A percentile compares a stretch with the other conserved stretches of the same genome.
phyloP scores from a whole-genome alignment of 2,113 vertebrate genomes.

The Chamaea fasciata region DNA sequence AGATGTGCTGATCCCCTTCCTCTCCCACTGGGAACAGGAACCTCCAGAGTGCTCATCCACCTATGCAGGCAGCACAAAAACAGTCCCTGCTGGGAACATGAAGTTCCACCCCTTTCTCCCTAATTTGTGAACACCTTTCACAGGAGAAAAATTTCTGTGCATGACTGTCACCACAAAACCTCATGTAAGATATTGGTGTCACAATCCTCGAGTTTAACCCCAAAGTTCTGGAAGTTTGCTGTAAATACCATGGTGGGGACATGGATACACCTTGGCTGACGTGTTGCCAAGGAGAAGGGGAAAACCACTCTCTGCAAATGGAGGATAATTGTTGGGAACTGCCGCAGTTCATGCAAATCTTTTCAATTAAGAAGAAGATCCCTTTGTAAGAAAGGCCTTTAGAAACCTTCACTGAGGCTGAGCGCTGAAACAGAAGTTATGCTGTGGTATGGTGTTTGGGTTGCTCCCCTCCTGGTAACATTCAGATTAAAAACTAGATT shows the following conservation, averaged over 20 bases:
- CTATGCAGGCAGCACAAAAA: accelerated
- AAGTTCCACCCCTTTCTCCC: not conserved
- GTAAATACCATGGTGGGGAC: not conserved
- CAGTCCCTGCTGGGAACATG: not conserved
- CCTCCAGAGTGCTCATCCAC: not conserved
- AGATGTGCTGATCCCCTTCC: not conserved
- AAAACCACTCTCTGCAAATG: not conserved
- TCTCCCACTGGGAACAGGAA: not conserved
- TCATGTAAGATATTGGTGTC: not conserved
- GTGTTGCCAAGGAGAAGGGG: not conserved
- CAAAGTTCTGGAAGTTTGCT: not conserved
- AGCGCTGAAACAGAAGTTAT: not conserved
- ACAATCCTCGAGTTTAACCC: not conserved
- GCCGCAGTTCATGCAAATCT: not conserved
- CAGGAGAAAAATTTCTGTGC: accelerated
- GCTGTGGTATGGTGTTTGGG: not conserved
- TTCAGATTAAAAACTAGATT: not conserved
- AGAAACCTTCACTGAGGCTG: not conserved
- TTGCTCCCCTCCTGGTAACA: not conserved
- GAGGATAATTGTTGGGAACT: not conserved
- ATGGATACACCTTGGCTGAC: not conserved
- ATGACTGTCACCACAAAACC: not conserved
- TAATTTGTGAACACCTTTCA: not conserved
- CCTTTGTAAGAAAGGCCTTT: not conserved
- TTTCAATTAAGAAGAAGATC: not conserved